A percentile compares a stretch with the other conserved stretches of the same genome.
Conservation (phyloP, 2,113 vertebrate species). For the Chinchilla lanigera region DNA sequence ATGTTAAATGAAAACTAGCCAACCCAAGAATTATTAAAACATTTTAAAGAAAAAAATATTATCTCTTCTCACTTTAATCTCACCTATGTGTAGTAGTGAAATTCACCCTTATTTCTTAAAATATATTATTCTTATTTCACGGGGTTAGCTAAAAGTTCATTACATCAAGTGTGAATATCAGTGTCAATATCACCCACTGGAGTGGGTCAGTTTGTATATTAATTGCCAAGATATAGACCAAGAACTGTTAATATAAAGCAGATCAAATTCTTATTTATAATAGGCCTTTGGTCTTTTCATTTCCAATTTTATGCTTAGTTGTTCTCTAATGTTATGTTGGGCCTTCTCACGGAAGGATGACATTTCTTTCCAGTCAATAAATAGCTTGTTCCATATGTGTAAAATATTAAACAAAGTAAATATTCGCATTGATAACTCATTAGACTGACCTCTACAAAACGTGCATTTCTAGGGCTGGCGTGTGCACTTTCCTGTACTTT, state of each 20-base stretch:
- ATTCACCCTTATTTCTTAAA: background rate
- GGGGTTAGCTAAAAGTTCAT: background rate
- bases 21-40: background rate
- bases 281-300: background rate
- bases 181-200: background rate
- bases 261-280: background rate
- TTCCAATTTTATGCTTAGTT: background rate
- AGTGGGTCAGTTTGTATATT: background rate
- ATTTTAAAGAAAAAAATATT: background rate
- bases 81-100: background rate
- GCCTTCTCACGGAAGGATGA: background rate
- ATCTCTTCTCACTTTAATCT: background rate
- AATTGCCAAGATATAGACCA: background rate
- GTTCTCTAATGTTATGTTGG: background rate
- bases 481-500: background rate
- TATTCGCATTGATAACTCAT: slow-evolving; percentile 55
- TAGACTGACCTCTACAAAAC: slow-evolving; percentile 55
- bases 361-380: slow-evolving; percentile 57
- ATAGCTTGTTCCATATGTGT: background rate
- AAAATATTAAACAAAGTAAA: slow-evolving; percentile 65
- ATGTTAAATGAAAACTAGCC: background rate
- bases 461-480: slow-evolving; percentile 10
- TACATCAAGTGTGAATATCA: background rate
- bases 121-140: background rate
- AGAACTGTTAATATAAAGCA: background rate